Evolutionary conservation across 2,888 invertebrate genomes (phyloP), one percentile per base, ranked within the genome.

Genomic region (Drosophila mimica): DNA sequence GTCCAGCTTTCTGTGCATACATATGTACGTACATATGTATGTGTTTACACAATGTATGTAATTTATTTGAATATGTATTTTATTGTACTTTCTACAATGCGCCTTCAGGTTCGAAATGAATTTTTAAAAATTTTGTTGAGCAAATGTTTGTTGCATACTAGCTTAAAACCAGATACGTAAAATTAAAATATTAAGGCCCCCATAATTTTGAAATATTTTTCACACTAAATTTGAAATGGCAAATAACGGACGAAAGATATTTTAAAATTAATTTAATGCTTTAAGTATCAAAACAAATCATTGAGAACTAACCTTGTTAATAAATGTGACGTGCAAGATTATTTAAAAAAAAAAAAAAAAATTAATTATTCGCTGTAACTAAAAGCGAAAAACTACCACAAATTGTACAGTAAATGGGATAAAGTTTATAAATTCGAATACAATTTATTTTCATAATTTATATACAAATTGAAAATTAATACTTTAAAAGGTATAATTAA

Each of bases 361-460:
- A 74, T 81, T 76, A 70, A 73, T 71, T 74, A 70, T 71, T 71
- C 66, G 82, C 83, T 85, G 68, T 80, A 81, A 74, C 70, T 74
- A 49, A 74, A 71, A 69, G 74, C 57, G 28, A 33, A 69, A 58
- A 67, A 61, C 70, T 59, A 73, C 61, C 67, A 76, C 71, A 82
- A 75, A 72, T 68, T 87, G 87, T 87, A 87, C 87, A 87, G 90
- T 76, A 76, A 88, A 75, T 69, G 78, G 80, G 59, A 78, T 79
- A 81, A 82, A 70, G 77, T 77, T 83, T 76, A 84, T 82, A 87
- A 73, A 68, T 85, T 88, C 83, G 90, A 91, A 85, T 85, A 89
- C 75, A 74, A 82, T 81, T 83, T 91, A 87, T 90, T 90, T 88
- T 89, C 82, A 85, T 88, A 89, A 81, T 91, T 90, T 89, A 89